Evolutionary conservation across 2,888 invertebrate species (phyloP), one percentile per base, ranked within the genome.

Genomic region (Tenthredo scrophulariae): DNA sequence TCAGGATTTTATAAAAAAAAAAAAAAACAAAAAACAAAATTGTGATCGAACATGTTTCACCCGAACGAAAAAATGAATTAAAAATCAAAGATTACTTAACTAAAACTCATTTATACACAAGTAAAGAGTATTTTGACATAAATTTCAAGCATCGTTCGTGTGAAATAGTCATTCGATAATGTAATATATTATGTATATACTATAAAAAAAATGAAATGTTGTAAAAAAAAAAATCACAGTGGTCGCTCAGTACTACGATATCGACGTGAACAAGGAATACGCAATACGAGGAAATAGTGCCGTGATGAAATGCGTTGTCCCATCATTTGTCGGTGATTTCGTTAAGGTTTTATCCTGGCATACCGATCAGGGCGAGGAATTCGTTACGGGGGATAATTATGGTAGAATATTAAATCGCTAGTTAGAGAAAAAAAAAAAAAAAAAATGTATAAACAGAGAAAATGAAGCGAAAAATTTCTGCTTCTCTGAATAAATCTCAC

Each of bases 311-410:
- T 98, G 98, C 94, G 97, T 97, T 90, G 97, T 98, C 91, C 98
- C 98, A 80, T 97, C 97, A 87, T 98, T 98, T 94, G 98, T 98
- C 87, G 97, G 97, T 86, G 98, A 98, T 94, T 98, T 98, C 94
- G 97, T 98, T 87, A 96, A 95, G 91, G 97, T 98, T 88, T 95
- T 97, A 84, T 97, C 97, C 79, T 98, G 98, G 98, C 97, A 97
- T 90, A 97, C 97, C 89, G 97, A 97, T 94, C 95, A 96, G 90
- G 96, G 96, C 86, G 96, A 97, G 92, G 96, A 96, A 91, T 96
- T 96, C 91, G 95, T 95, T 90, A 96, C 96, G 65, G 95, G 95
- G 89, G 94, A 94, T 86, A 94, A 95, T 92, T 95, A 95, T 91
- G 95, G 95, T 95, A 95, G 87, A 86, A 65, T 67, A 67, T 86